Conservation (phyloP, 92 coral and sea anemone genomes). For the Siderastrea siderea region DNA sequence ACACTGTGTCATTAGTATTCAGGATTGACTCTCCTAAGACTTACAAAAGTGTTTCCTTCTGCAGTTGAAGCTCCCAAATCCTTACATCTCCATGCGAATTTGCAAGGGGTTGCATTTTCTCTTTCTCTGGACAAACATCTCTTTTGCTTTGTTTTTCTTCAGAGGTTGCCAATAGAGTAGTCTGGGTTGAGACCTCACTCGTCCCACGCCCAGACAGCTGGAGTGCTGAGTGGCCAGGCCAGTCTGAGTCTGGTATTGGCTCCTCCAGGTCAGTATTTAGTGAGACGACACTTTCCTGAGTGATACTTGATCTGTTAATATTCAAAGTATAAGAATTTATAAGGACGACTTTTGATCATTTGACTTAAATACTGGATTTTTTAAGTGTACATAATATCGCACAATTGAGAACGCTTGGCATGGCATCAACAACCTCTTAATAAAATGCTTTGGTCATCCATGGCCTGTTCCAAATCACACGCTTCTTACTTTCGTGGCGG, state of each 20-base stretch:
- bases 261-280: conserved; percentile 1
- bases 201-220: conserved; percentile 3
- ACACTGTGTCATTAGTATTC: too few relatives aligned
- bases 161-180: background rate
- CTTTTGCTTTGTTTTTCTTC: background rate
- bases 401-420: too few relatives aligned
- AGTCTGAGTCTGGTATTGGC: background rate
- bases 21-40: background rate
- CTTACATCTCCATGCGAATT: conserved; percentile 2
- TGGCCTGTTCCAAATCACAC: too few relatives aligned
- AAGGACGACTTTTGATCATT: background rate
- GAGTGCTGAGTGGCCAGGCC: background rate
- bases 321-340: background rate
- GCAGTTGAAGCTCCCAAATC: conserved; percentile 58
- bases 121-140: background rate
- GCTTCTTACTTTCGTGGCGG: too few relatives aligned
- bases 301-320: background rate
- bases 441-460: too few relatives aligned
- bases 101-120: background rate
- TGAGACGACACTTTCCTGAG: conserved; percentile 24
- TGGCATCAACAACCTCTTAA: too few relatives aligned
- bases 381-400: too few relatives aligned
- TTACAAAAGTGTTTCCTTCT: conserved; percentile 64
- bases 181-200: conserved; percentile 13
- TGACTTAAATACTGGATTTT: too few relatives aligned